Conservation (phyloP, 2,113 vertebrate genomes). For the Alosa alosa region DNA sequence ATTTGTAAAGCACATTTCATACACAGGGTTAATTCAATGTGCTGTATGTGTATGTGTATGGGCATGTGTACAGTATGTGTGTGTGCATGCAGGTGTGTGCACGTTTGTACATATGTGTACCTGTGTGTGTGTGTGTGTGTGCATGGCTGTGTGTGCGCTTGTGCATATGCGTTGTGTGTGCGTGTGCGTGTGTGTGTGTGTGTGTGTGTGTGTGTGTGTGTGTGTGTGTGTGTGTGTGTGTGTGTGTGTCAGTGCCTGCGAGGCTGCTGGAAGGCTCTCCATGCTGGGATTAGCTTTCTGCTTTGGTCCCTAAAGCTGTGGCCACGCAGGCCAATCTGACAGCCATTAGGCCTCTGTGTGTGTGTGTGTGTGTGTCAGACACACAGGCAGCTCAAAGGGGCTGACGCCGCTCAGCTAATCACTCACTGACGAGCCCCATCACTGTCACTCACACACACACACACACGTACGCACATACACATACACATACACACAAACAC, state of each 20-base stretch:
- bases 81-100: too few species aligned
- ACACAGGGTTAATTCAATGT: too few species aligned
- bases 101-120: too few species aligned
- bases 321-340: slow-evolving; percentile 36
- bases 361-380: neutral
- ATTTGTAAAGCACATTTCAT: too few species aligned
- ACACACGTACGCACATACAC: slow-evolving; percentile 19
- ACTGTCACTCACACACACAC: neutral
- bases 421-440: neutral
- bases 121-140: too few species aligned
- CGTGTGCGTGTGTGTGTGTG: neutral
- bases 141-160: slow-evolving; percentile 3
- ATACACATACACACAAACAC: slow-evolving; percentile 22
- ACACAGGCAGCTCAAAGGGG: neutral
- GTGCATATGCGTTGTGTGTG: neutral
- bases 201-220: slow-evolving; percentile 9
- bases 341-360: neutral
- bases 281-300: slow-evolving; percentile 33
- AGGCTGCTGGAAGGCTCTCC: slow-evolving; percentile 38
- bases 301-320: slow-evolving; percentile 41
- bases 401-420: slow-evolving; percentile 14
- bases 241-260: slow-evolving; percentile 20
- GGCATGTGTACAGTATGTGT: too few species aligned
- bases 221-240: slow-evolving; percentile 12
- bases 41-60: too few species aligned